phyloP scores from a whole-genome alignment of 2,113 vertebrate species.

The Tapirus terrestris region DNA sequence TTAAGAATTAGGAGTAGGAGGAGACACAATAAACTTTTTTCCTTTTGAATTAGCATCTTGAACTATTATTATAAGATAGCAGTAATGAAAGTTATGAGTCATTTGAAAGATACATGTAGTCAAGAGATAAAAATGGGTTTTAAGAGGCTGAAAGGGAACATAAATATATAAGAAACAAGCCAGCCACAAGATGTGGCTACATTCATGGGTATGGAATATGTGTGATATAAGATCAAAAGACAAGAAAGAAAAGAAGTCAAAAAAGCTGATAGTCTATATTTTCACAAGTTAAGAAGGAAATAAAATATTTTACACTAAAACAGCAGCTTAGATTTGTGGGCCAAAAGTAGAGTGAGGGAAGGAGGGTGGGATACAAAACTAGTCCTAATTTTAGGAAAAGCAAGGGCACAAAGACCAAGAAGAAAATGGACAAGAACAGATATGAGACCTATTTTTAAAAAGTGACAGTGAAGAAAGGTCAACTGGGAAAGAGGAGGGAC shows the following conservation, averaged over 20 bases:
- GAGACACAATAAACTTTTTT: neutral
- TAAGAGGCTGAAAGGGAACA: neutral
- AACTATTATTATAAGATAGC: slow-evolving; percentile 17
- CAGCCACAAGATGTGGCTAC: neutral
- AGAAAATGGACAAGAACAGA: neutral
- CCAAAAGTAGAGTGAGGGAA: neutral
- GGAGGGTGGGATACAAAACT: neutral
- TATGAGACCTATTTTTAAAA: neutral
- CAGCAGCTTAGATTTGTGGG: neutral
- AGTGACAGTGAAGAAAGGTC: neutral
- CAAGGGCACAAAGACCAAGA: neutral
- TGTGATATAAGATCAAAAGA: neutral
- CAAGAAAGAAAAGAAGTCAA: neutral
- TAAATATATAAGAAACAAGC: neutral
- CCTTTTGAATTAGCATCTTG: slow-evolving; percentile 33
- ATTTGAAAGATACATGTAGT: neutral
- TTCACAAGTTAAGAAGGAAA: neutral
- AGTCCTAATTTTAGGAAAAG: neutral
- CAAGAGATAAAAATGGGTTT: neutral
- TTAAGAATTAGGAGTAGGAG: slow-evolving; percentile 35
- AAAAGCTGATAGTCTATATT: neutral
- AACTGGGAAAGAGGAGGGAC: neutral
- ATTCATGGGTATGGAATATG: neutral
- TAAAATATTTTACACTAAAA: neutral
- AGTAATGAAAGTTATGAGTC: slow-evolving; percentile 29